Percentiles rank a stretch among this genome's conserved stretches.
Conservation (phyloP, 2,888 invertebrate genomes). For the Argynnis bischoffii region DNA sequence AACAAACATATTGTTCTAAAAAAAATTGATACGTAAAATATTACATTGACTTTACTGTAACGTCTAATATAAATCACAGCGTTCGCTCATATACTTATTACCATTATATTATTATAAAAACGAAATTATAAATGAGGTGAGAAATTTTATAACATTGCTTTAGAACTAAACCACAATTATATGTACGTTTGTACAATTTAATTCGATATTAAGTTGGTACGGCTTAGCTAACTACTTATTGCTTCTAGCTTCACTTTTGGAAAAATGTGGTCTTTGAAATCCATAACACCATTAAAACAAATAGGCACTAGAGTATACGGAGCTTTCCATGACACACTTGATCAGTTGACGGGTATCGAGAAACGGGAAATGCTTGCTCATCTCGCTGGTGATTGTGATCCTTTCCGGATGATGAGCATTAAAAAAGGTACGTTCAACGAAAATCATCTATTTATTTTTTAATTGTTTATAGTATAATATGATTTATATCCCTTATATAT, state of each 20-base stretch:
- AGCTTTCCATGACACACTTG: conserved; percentile 88
- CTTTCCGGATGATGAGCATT: conserved; percentile 88
- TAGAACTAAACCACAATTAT: too few species aligned
- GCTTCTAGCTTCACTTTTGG: not conserved
- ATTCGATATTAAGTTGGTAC: too few species aligned
- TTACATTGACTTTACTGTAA: too few species aligned
- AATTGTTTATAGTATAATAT: too few species aligned
- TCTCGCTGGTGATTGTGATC: conserved; percentile 94
- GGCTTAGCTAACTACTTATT: not conserved
- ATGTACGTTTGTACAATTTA: too few species aligned
- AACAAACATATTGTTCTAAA: not conserved
- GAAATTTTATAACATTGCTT: too few species aligned
- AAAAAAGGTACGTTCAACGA: conserved; percentile 73
- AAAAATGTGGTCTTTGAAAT: conserved; percentile 40
- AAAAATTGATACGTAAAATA: too few species aligned
- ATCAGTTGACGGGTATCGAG: conserved; percentile 95
- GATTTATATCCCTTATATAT: too few species aligned
- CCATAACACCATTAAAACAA: conserved; percentile 44
- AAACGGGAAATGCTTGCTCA: conserved; percentile 94
- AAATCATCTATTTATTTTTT: not conserved
- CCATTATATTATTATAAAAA: too few species aligned
- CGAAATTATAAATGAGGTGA: too few species aligned
- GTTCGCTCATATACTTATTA: too few species aligned
- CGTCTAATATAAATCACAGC: too few species aligned
- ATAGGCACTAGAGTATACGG: conserved; percentile 82